These are phyloP conservation scores for Cebus imitator DNA, from an alignment of 2,113 vertebrate genomes.

Conservation along the genomic window DNA sequence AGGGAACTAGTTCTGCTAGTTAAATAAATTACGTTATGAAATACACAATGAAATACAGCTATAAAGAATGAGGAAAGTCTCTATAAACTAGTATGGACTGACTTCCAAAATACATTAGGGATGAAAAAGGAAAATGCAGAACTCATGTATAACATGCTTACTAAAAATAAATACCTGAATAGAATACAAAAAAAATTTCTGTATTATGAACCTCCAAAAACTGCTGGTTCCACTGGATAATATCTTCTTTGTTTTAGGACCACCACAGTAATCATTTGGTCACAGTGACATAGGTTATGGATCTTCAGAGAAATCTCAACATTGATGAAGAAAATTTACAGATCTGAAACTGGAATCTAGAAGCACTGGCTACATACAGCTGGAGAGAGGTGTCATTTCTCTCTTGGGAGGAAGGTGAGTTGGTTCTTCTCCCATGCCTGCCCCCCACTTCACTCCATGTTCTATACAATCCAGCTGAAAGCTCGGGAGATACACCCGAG, in stretches of 20 bases:
- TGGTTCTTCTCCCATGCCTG: not conserved
- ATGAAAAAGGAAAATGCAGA: not conserved
- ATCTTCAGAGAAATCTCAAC: not conserved
- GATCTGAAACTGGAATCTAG: not conserved
- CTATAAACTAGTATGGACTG: not conserved
- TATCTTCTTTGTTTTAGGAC: not conserved
- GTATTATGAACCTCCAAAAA: not conserved
- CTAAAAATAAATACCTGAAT: not conserved
- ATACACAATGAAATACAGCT: not conserved
- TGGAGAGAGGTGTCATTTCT: not conserved
- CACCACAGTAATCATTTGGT: not conserved
- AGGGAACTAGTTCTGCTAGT: not conserved
- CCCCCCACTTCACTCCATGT: not conserved
- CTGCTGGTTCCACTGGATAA: not conserved
- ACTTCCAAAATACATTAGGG: not conserved
- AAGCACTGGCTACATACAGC: not conserved
- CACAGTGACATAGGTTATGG: not conserved
- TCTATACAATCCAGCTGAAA: not conserved
- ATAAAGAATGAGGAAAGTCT: not conserved
- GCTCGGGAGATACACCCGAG: not conserved
- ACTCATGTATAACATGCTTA: not conserved
- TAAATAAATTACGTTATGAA: slow-evolving; percentile 21
- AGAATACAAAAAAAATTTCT: not conserved
- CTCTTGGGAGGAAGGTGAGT: not conserved
- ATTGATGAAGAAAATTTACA: not conserved